phyloP scores from a whole-genome alignment of 2,888 invertebrate species.

The Caenorhabditis panamensis region DNA sequence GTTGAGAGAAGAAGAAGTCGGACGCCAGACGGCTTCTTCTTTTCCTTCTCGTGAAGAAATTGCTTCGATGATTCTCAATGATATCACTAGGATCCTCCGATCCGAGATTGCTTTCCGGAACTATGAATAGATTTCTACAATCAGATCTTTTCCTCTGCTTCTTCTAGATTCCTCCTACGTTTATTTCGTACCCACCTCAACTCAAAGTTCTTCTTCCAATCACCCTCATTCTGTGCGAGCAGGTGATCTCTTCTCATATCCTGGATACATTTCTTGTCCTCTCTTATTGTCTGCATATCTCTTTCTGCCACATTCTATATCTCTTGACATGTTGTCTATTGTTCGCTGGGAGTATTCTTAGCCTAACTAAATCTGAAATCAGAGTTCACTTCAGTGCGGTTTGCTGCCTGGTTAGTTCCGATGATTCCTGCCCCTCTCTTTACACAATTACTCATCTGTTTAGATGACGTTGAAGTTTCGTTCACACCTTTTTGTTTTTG shows the following conservation, averaged over 20 bases:
- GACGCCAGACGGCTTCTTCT: neutral
- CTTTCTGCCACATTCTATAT: neutral
- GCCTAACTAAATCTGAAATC: neutral
- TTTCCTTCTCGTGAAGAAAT: neutral
- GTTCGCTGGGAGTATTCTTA: neutral
- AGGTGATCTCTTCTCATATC: no score
- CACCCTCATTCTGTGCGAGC: neutral
- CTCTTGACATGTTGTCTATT: neutral
- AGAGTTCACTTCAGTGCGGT: conserved; percentile 1
- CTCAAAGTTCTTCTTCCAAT: neutral
- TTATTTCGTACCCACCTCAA: no score
- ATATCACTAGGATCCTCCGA: neutral
- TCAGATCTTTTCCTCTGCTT: no score
- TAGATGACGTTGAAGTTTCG: neutral
- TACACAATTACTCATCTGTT: neutral
- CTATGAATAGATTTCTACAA: no score
- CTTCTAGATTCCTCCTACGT: no score
- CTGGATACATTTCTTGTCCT: neutral
- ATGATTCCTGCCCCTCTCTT: neutral
- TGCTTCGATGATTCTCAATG: neutral
- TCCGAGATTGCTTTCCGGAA: neutral
- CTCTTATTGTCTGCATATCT: neutral
- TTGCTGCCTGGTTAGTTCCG: neutral
- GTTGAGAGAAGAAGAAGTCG: neutral
- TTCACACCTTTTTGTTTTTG: neutral